Conservation (phyloP, 1,140 invertebrate species). For the Microplitis demolitor region DNA sequence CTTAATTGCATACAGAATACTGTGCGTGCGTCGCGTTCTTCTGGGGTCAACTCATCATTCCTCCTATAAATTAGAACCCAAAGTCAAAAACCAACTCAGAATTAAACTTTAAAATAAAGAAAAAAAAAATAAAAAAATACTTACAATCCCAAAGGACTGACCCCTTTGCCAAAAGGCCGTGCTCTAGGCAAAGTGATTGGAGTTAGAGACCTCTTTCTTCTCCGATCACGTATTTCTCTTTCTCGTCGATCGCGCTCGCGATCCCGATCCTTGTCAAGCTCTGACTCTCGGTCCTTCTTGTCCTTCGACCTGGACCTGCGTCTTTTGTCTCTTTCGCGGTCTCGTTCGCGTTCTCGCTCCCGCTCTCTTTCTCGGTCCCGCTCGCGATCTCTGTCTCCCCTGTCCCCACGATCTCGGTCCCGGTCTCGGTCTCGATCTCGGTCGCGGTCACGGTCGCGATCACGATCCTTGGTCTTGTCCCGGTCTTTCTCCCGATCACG, state of each 20-base stretch:
- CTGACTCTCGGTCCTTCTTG: conserved; percentile 49
- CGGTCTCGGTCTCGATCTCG: not conserved
- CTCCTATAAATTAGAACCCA: conserved; percentile 33
- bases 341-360: conserved; percentile 7
- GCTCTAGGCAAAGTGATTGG: conserved; percentile 58
- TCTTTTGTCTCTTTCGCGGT: not conserved
- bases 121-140: conserved; percentile 30
- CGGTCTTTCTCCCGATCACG: conserved; percentile 50
- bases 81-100: not conserved
- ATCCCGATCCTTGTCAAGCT: conserved; percentile 48
- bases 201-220: conserved; percentile 59
- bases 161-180: conserved; percentile 57
- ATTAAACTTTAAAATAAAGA: not conserved
- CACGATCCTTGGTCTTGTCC: conserved; percentile 52
- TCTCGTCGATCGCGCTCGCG: conserved; percentile 49
- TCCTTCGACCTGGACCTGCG: conserved; percentile 50
- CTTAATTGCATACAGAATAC: conserved; percentile 98
- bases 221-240: conserved; percentile 35
- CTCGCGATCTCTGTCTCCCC: conserved; percentile 48
- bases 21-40: conserved; percentile 96
- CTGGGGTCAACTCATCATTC: conserved; percentile 84
- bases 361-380: conserved; percentile 30
- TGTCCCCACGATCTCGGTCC: not conserved
- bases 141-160: conserved; percentile 59
- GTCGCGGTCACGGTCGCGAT: conserved; percentile 53